A percentile compares a stretch with the other conserved stretches of the same genome.
Conservation (phyloP, 1,140 invertebrate species). For the Cotesia chilonis region DNA sequence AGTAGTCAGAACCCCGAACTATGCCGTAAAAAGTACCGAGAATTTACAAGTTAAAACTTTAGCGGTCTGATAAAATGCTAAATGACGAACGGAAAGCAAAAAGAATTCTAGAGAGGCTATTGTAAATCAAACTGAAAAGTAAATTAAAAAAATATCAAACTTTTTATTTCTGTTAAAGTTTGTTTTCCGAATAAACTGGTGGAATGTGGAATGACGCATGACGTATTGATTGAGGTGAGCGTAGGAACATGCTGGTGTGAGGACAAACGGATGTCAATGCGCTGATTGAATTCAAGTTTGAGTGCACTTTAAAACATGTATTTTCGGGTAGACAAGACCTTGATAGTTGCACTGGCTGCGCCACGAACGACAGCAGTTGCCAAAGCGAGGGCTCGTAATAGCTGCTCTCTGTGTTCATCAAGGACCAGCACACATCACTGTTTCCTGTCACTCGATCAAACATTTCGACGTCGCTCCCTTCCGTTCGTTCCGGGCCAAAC, state of each 20-base stretch:
- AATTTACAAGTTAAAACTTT: too few relatives aligned
- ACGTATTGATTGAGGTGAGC: neutral
- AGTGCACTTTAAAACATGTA: slow-evolving; percentile 38
- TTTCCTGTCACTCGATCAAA: slow-evolving; percentile 20
- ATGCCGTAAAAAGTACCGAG: too few relatives aligned
- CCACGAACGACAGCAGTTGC: neutral
- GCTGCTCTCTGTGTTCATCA: slow-evolving; percentile 14
- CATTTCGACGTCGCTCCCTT: neutral
- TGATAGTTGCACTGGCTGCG: too few relatives aligned
- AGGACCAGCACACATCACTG: neutral
- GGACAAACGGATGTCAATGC: neutral
- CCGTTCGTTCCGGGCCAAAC: neutral
- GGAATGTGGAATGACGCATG: neutral
- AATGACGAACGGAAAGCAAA: neutral
- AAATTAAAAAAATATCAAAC: neutral
- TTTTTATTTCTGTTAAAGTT: neutral
- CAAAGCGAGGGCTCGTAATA: slow-evolving; percentile 12
- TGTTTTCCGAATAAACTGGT: neutral
- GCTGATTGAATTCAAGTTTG: slow-evolving; percentile 31
- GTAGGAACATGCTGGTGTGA: neutral
- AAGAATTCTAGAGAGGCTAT: neutral
- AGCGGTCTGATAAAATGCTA: too few relatives aligned
- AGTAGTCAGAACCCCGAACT: too few relatives aligned
- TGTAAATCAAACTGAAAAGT: slow-evolving; percentile 6
- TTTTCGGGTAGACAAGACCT: neutral